Evolutionary conservation across 1,140 invertebrate species (phyloP).

Genomic region (Trichonephila inaurata): DNA sequence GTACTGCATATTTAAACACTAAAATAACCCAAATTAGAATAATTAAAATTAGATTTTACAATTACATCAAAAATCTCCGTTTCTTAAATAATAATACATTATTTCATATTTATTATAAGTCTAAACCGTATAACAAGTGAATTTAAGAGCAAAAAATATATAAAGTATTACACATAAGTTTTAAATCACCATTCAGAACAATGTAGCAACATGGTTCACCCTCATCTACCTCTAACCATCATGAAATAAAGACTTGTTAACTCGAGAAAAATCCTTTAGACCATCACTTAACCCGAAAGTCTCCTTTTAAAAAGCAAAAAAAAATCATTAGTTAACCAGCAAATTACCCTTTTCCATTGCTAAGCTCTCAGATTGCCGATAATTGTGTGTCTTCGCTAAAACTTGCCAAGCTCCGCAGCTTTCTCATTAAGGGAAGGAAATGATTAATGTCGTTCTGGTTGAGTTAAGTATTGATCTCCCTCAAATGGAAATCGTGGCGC

Average conservation of each 20-base stretch:
- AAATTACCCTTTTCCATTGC: slow-evolving; percentile 25
- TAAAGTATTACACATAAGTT: no score
- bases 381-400: slow-evolving; percentile 18
- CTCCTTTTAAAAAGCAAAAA: neutral
- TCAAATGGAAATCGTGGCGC: slow-evolving; percentile 18
- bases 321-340: slow-evolving; percentile 39
- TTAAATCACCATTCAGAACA: no score
- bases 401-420: neutral
- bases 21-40: no score
- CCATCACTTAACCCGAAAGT: neutral
- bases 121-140: no score
- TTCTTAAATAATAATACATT: no score
- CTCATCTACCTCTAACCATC: no score
- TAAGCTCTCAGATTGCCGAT: slow-evolving; percentile 25
- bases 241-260: neutral
- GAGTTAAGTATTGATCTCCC: slow-evolving; percentile 31
- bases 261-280: neutral
- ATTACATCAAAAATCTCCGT: no score
- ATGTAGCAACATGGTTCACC: no score
- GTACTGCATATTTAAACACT: no score
- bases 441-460: neutral
- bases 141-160: no score
- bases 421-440: slow-evolving; percentile 14
- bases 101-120: no score
- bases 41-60: no score